These are phyloP conservation scores for Oscheius sp. DNA, from an alignment of 2,888 invertebrate genomes.

Conservation along the genomic window DNA sequence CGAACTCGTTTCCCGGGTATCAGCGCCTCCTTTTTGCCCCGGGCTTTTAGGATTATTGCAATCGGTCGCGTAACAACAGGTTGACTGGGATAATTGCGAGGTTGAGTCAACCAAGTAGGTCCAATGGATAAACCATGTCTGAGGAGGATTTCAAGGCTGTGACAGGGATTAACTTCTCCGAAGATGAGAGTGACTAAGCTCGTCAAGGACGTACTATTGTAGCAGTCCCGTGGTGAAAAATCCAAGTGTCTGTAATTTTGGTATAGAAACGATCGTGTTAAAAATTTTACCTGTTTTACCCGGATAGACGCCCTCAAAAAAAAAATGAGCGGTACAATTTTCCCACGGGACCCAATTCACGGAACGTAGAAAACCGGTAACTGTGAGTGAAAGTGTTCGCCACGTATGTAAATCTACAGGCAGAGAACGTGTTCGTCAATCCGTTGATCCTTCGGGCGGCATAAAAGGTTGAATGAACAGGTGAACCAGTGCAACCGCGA, in stretches of 20 bases:
- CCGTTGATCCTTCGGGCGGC: conserved; percentile 33
- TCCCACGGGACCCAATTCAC: conserved; percentile 14
- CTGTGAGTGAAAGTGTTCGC: conserved; percentile 31
- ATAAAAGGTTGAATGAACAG: conserved; percentile 35
- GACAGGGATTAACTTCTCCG: too few species aligned
- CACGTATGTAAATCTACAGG: conserved; percentile 36
- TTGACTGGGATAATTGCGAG: conserved; percentile 22
- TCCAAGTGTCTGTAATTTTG: too few species aligned
- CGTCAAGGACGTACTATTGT: too few species aligned
- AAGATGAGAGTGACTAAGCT: too few species aligned
- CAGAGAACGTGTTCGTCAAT: conserved; percentile 34
- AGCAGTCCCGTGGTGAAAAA: too few species aligned
- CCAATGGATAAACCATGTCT: too few species aligned
- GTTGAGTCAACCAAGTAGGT: conserved; percentile 19
- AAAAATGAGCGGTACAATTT: conserved; percentile 6
- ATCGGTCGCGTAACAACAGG: conserved; percentile 22
- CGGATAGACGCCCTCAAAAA: neutral
- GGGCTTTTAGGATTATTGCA: conserved; percentile 3
- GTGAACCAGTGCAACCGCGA: conserved; percentile 18
- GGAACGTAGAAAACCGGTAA: conserved; percentile 17
- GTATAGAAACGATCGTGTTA: too few species aligned
- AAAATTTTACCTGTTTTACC: too few species aligned
- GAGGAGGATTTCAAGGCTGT: too few species aligned
- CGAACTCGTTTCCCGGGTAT: conserved; percentile 9
- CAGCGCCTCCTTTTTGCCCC: conserved; percentile 30